Conservation (phyloP, 2,113 vertebrate genomes). For the Theropithecus gelada region DNA sequence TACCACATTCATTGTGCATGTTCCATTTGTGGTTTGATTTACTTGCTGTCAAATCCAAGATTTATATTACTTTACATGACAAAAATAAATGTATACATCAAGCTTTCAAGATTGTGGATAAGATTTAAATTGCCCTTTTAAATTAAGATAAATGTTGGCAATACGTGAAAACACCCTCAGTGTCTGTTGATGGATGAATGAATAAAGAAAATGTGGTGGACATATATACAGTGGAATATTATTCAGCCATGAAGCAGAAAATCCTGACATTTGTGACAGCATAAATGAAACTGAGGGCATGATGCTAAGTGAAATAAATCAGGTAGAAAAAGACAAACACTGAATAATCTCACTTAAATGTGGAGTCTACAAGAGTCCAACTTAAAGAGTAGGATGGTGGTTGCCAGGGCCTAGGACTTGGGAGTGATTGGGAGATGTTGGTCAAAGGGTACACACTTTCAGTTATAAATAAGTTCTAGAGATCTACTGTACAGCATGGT, state of each 20-base stretch:
- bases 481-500: background rate
- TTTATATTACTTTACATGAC: background rate
- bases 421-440: background rate
- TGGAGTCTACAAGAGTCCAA: background rate
- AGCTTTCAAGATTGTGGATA: background rate
- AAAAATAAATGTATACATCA: background rate
- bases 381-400: background rate
- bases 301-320: background rate
- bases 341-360: background rate
- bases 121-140: background rate
- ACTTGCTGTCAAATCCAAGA: background rate
- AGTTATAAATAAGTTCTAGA: background rate
- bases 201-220: background rate
- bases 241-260: background rate
- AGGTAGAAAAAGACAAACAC: background rate
- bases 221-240: background rate
- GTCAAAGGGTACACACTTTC: background rate
- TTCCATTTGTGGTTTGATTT: slow-evolving; percentile 15
- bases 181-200: background rate
- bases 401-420: background rate
- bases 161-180: background rate
- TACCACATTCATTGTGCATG: background rate
- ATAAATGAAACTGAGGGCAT: background rate
- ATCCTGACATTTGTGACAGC: background rate
- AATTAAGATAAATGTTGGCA: background rate